Evolutionary conservation across 2,113 vertebrate species (phyloP).

Genomic region (Coturnix japonica): DNA sequence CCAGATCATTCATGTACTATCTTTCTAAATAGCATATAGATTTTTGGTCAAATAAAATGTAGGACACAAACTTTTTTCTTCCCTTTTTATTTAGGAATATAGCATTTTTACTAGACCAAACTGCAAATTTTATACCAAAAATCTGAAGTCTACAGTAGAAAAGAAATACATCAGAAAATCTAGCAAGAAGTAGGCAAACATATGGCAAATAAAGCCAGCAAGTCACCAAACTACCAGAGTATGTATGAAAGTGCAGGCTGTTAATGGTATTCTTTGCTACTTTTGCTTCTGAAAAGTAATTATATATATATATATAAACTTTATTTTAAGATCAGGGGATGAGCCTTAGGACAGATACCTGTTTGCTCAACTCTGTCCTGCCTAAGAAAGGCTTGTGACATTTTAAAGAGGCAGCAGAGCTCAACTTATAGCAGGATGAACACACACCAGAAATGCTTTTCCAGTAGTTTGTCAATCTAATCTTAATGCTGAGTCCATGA

Average conservation of each 20-base stretch:
- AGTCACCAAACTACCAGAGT: not conserved
- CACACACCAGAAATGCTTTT: not conserved
- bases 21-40: not conserved
- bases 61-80: not conserved
- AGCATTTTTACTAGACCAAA: not conserved
- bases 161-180: not conserved
- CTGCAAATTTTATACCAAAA: not conserved
- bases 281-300: not conserved
- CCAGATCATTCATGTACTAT: not conserved
- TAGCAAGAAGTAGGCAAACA: not conserved
- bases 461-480: not conserved
- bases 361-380: not conserved
- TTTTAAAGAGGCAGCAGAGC: not conserved
- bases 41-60: not conserved
- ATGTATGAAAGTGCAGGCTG: not conserved
- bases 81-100: not conserved
- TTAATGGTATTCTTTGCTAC: not conserved
- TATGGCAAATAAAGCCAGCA: not conserved
- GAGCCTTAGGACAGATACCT: not conserved
- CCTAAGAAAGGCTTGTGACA: not conserved
- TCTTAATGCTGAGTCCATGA: rapidly evolving
- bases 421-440: not conserved
- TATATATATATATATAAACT: too few species aligned
- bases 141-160: not conserved
- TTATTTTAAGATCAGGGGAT: not conserved